phyloP scores from a whole-genome alignment of 2,113 vertebrate genomes.

The Urocynchramus pylzowi region DNA sequence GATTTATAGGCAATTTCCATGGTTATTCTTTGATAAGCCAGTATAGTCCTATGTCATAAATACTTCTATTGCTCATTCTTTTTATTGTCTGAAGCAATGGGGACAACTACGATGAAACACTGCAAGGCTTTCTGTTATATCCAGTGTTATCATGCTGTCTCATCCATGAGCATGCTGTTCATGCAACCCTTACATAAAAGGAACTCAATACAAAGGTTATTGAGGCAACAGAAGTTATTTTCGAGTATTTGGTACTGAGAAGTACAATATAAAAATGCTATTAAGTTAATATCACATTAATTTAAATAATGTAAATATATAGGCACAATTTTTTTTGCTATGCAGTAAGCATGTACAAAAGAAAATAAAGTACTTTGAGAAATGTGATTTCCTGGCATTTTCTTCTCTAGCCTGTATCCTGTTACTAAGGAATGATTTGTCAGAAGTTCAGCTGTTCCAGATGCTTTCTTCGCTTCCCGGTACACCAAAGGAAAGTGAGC shows the following conservation, averaged over 20 bases:
- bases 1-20: background rate
- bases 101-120: background rate
- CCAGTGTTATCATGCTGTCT: background rate
- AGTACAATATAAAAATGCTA: background rate
- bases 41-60: background rate
- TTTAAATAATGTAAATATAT: slow-evolving; percentile 20
- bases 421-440: background rate
- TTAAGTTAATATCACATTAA: background rate
- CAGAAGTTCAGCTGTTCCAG: background rate
- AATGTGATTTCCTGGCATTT: background rate
- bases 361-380: slow-evolving; percentile 46
- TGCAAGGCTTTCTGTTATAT: background rate
- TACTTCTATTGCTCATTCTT: background rate
- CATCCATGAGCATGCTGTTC: background rate
- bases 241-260: slow-evolving; percentile 34
- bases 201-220: background rate
- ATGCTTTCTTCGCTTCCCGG: accelerated
- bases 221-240: background rate
- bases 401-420: background rate
- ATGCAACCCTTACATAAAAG: background rate
- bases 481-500: background rate
- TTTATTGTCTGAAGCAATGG: background rate
- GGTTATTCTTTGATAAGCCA: background rate
- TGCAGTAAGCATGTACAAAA: background rate
- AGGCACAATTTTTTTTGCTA: background rate